Base-by-base conservation (phyloP, 2,113 vertebrate genomes). In the Genyomyrus donnyi region DNA sequence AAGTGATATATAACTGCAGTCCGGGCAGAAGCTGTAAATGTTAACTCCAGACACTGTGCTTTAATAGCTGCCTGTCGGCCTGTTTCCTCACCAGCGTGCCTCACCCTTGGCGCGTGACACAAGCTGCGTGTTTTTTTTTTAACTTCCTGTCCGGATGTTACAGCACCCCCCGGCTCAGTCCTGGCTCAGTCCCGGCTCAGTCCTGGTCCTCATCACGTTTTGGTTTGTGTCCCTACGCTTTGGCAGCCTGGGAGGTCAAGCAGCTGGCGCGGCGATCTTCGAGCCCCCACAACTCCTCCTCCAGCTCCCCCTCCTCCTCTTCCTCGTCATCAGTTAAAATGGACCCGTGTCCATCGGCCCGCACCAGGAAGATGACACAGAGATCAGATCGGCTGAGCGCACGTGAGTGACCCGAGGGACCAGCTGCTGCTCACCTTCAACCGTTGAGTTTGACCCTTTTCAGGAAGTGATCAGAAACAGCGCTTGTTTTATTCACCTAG, bases 311-410 rank as follows among this genome's bases (percentile, higher is more conserved):
- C 91, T 94, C 94, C 2, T 95, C 94, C 48, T 93, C 93, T 42
- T 96, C 95, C n/a, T 96, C 95, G 45, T 92, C 95, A 58, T 95
- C 96, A 10, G 89, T 95, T 86, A 96, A 96, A 95, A 93, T 96
- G n/a, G 97, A 98, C 10, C 93, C 91, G 48, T 96, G 97, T 91
- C 94, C 97, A 93, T 93, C 96, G 4, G 94, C 94, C 2, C 90
- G 97, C 91, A 94, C 95, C 3, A 97, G 98, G 93, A 99, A 98
- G 89, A 95, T 97, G 0, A 95, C 98, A 90, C 98, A 97, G 92
- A 96, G 97, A 42, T 95, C 98, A 2, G 95, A 97, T 92, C 95
- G 98, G 85, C 97, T 99, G 3, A 97, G 95, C 31, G 96, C 97
- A 96, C 95, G 98, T 99, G 95, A 96, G 95, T 94, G 83, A 85